These are phyloP conservation scores for Gallinago jamesoni DNA, from an alignment of 2,113 vertebrate genomes.

Conservation along the genomic window DNA sequence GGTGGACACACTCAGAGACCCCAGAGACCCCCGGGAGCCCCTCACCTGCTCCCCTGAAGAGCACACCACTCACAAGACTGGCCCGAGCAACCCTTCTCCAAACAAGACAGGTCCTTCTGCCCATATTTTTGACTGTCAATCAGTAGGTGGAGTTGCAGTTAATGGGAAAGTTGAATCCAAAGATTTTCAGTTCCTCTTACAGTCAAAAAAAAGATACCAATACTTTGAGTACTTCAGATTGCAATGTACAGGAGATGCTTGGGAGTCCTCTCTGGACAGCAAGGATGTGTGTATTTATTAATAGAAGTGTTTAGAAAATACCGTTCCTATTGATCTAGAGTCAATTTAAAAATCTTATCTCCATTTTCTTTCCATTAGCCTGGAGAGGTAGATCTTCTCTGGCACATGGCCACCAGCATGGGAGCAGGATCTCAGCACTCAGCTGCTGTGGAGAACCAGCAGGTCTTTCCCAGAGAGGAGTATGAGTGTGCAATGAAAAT, in stretches of 20 bases:
- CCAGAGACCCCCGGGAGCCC: neutral
- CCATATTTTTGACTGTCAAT: neutral
- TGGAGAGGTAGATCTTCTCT: neutral
- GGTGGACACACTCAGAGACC: rapidly evolving
- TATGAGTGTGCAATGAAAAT: neutral
- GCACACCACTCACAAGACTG: neutral
- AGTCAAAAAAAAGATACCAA: rapidly evolving
- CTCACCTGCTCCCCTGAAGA: neutral
- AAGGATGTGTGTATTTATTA: neutral
- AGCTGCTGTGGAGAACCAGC: neutral
- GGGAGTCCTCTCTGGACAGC: neutral
- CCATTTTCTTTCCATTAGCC: constrained; percentile 10
- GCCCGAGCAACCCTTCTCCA: neutral
- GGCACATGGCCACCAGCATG: neutral
- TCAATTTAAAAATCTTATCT: neutral
- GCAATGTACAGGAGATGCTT: neutral
- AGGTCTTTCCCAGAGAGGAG: neutral
- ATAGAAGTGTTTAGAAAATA: neutral
- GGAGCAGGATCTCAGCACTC: neutral
- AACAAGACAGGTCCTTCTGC: neutral
- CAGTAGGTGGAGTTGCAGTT: neutral
- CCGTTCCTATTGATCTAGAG: neutral
- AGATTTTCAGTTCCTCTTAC: neutral
- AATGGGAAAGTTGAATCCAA: neutral
- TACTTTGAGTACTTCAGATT: neutral